These are phyloP conservation scores for Caenorhabditis wallacei DNA, from an alignment of 2,888 invertebrate species.

Conservation along the genomic window DNA sequence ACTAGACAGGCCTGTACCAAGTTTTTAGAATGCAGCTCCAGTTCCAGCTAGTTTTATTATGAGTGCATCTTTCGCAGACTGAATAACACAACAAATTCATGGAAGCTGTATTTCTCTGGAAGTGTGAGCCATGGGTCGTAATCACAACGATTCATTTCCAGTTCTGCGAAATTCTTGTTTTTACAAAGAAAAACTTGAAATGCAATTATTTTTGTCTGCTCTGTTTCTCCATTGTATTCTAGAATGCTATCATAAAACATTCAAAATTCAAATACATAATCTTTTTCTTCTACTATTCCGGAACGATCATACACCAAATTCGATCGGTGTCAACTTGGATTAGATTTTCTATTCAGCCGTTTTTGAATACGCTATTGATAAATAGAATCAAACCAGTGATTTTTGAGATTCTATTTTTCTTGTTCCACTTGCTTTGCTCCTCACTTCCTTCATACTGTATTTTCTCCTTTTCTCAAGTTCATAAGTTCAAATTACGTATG, in stretches of 20 bases:
- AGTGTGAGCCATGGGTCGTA: background rate
- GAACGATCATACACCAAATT: conserved; percentile 27
- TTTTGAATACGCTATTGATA: conserved; percentile 13
- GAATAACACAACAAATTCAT: conserved; percentile 8
- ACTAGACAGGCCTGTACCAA: too few species aligned
- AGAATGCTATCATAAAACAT: too few species aligned
- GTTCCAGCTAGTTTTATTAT: background rate
- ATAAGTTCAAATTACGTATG: conserved; percentile 7
- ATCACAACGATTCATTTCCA: conserved; percentile 20
- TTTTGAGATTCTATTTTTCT: background rate
- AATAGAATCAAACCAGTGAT: conserved; percentile 22
- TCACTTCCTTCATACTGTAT: background rate
- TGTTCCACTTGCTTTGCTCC: background rate
- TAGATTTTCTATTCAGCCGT: conserved; percentile 23
- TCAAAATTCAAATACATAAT: background rate
- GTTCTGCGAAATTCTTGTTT: conserved; percentile 9
- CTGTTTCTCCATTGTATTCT: too few species aligned
- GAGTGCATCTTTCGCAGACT: conserved; percentile 5
- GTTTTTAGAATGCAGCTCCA: background rate
- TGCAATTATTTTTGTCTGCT: too few species aligned
- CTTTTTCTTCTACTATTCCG: conserved; percentile 8
- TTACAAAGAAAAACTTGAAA: background rate
- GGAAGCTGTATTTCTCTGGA: conserved; percentile 20
- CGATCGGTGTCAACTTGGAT: conserved; percentile 19
- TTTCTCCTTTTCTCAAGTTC: background rate